A percentile compares a stretch with the other conserved stretches of the same genome.
Evolutionary conservation across 2,113 vertebrate genomes (phyloP).

Genomic region (Lanius collurio): DNA sequence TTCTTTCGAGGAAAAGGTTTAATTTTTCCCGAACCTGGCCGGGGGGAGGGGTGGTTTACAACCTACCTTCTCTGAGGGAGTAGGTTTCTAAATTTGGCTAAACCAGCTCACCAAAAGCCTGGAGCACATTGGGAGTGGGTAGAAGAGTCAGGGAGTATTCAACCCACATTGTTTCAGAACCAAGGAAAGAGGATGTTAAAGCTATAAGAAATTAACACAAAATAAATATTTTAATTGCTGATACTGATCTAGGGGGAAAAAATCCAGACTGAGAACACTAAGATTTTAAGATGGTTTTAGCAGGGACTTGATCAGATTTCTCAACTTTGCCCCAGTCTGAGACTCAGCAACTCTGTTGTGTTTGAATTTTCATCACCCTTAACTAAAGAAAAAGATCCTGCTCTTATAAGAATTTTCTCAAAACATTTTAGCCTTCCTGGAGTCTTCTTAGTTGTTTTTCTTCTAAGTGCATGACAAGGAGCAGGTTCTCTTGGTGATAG

Average conservation of each 20-base stretch:
- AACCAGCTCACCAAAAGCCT: neutral
- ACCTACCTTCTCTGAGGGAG: too few relatives aligned
- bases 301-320: neutral
- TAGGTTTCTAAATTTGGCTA: too few relatives aligned
- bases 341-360: neutral
- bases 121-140: accelerated
- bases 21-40: too few relatives aligned
- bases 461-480: neutral
- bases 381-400: neutral
- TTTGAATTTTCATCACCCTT: neutral
- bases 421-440: neutral
- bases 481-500: neutral
- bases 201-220: neutral
- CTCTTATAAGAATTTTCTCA: neutral
- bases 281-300: neutral
- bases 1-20: too few relatives aligned
- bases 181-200: neutral
- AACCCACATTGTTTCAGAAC: neutral
- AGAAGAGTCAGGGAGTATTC: neutral
- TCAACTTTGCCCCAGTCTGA: neutral
- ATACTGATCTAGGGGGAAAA: neutral
- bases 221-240: neutral
- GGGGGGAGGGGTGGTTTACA: too few relatives aligned
- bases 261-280: neutral
- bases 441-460: neutral